Evolutionary conservation across 64 coral and sea anemone species (phyloP).

Genomic region (Trachythela sp.): DNA sequence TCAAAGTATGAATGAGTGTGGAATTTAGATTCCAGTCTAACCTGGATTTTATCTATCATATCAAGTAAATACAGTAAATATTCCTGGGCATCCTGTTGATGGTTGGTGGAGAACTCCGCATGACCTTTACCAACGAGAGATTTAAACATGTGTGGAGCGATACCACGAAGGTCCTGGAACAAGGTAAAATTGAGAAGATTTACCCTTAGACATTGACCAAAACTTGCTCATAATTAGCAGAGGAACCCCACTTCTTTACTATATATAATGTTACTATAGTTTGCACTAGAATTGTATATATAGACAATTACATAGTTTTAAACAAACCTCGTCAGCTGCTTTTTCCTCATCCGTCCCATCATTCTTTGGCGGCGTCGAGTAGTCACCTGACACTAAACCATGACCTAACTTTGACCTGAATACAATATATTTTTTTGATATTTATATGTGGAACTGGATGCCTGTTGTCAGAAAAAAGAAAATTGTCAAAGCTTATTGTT

Average conservation of each 20-base stretch:
- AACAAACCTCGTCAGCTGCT: constrained; percentile 37
- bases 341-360: constrained; percentile 46
- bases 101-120: constrained; percentile 87
- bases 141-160: constrained; percentile 96
- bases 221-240: no score
- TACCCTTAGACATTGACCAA: no score
- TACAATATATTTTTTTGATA: background rate
- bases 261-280: no score
- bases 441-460: background rate
- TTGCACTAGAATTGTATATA: no score
- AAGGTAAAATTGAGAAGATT: background rate
- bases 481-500: no score
- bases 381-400: constrained; percentile 74
- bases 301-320: no score
- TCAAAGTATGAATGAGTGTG: no score
- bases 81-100: constrained; percentile 93
- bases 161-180: constrained; percentile 73
- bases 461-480: no score
- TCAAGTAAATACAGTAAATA: constrained; percentile 78
- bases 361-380: constrained; percentile 57
- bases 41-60: constrained; percentile 81
- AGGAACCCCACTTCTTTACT: no score
- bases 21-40: background rate
- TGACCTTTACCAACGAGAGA: constrained; percentile 79
- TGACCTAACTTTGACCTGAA: constrained; percentile 76